Percentiles rank a stretch among this genome's conserved stretches.
phyloP scores from a whole-genome alignment of 2,797 vertebrate species.

The Platalea minor region DNA sequence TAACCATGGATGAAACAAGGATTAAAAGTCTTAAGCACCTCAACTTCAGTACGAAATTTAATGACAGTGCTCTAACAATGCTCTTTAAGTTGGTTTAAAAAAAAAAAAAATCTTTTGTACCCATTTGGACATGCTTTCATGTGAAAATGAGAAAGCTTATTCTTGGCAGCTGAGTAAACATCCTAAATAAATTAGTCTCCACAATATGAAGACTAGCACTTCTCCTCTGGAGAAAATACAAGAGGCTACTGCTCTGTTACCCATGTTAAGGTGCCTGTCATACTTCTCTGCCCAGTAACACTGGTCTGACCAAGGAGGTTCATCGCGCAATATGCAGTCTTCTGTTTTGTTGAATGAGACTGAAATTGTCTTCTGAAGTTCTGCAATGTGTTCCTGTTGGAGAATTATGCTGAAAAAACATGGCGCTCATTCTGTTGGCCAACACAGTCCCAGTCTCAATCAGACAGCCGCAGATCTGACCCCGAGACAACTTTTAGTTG shows the following conservation, averaged over 20 bases:
- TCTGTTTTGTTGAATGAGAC: not conserved
- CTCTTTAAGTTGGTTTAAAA: not conserved
- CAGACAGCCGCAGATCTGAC: not conserved
- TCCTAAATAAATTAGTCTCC: not conserved
- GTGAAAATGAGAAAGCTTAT: not conserved
- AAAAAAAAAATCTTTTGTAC: not conserved
- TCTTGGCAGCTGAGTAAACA: not conserved
- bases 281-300: not conserved
- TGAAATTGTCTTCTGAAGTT: not conserved
- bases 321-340: not conserved
- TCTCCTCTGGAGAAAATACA: not conserved
- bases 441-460: not conserved
- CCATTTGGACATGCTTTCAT: not conserved
- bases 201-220: not conserved
- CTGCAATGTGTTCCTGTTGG: not conserved
- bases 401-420: not conserved
- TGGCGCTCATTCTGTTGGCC: accelerated
- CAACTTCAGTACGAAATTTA: not conserved
- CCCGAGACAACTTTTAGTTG: not conserved
- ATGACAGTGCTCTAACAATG: not conserved
- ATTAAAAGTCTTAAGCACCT: not conserved
- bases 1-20: not conserved
- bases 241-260: not conserved
- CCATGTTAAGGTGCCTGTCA: not conserved
- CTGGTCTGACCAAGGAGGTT: not conserved